These are phyloP conservation scores for Vanessa atalanta DNA, from an alignment of 1,140 invertebrate genomes.

Conservation along the genomic window DNA sequence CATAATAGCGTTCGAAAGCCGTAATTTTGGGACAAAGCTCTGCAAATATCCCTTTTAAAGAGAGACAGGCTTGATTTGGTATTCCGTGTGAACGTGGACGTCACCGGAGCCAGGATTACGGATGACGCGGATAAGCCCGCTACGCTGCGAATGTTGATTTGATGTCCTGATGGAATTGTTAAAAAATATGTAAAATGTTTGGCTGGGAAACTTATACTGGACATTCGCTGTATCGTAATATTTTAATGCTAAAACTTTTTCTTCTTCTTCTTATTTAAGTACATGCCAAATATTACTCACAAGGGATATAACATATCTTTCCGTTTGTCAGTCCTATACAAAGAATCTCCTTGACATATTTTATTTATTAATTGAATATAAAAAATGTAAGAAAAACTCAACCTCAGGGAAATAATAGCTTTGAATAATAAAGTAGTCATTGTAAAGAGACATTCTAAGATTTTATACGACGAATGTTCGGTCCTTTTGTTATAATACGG, in stretches of 20 bases:
- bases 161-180: slow-evolving; percentile 21
- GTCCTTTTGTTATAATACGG: slow-evolving; percentile 22
- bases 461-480: slow-evolving; percentile 29
- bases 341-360: slow-evolving; percentile 21
- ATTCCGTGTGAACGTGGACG: slow-evolving; percentile 35
- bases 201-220: not conserved
- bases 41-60: slow-evolving; percentile 28
- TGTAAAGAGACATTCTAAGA: slow-evolving; percentile 23
- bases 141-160: slow-evolving; percentile 23
- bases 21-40: slow-evolving; percentile 4
- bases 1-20: slow-evolving; percentile 15
- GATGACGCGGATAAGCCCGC: slow-evolving; percentile 31
- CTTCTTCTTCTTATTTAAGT: too few species aligned
- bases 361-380: slow-evolving; percentile 32
- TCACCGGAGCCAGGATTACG: slow-evolving; percentile 34
- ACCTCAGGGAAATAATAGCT: slow-evolving; percentile 31
- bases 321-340: slow-evolving; percentile 11
- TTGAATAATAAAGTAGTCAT: slow-evolving; percentile 35
- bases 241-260: not conserved
- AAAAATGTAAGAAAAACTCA: slow-evolving; percentile 27
- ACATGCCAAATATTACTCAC: too few species aligned
- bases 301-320: not conserved
- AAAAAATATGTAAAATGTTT: slow-evolving; percentile 1
- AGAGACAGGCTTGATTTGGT: slow-evolving; percentile 28
- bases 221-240: not conserved